These are phyloP conservation scores for Pristis pectinata DNA, from an alignment of 2,797 vertebrate genomes.

Conservation along the genomic window DNA sequence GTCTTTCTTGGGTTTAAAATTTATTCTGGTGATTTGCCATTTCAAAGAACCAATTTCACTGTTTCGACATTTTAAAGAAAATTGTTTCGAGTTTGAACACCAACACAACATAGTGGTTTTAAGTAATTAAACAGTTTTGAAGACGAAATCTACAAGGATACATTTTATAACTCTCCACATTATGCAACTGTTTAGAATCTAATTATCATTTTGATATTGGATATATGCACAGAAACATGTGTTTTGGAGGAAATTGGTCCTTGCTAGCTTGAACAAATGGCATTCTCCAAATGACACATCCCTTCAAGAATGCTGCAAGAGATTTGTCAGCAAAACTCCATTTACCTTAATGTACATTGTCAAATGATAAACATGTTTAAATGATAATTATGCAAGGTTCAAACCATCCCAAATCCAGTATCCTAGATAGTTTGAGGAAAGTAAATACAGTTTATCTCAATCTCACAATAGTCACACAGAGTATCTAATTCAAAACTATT, in stretches of 20 bases:
- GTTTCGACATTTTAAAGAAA: not conserved
- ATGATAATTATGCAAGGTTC: not conserved
- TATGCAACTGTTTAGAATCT: not conserved
- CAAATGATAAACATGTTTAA: not conserved
- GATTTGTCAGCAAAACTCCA: not conserved
- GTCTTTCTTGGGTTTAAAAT: not conserved
- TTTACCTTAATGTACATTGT: not conserved
- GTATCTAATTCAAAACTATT: not conserved
- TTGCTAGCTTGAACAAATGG: not conserved
- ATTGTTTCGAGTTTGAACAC: not conserved
- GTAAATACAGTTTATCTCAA: not conserved
- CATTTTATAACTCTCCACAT: too few species aligned
- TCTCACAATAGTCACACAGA: not conserved
- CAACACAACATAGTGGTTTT: not conserved
- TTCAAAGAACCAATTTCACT: not conserved
- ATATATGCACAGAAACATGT: not conserved
- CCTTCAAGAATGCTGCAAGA: not conserved
- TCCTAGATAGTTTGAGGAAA: not conserved
- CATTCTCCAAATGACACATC: not conserved
- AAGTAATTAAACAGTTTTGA: not conserved
- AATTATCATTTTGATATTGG: not conserved
- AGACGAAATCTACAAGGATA: not conserved
- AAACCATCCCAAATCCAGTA: not conserved
- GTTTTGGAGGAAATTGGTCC: not conserved
- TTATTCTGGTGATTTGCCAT: not conserved